These are phyloP conservation scores for Australoheros facetus DNA, from an alignment of 2,797 vertebrate genomes.

Conservation along the genomic window DNA sequence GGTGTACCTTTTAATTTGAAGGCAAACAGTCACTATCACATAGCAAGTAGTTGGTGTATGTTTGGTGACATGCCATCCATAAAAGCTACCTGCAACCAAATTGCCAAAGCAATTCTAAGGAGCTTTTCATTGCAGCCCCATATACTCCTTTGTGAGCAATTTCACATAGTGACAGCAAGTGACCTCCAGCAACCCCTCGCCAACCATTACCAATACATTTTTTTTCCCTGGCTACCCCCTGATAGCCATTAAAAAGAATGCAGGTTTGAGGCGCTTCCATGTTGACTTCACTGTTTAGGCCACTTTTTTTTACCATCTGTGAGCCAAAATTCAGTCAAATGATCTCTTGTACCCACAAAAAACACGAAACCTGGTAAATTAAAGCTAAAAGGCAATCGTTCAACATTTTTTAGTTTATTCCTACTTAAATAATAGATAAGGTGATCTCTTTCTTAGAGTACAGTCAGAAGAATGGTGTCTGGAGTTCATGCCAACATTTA, in stretches of 20 bases:
- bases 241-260: background rate
- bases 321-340: background rate
- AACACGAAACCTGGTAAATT: background rate
- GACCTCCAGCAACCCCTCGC: background rate
- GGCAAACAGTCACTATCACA: too few relatives aligned
- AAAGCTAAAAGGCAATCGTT: background rate
- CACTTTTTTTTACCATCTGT: background rate
- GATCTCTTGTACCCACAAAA: too few relatives aligned
- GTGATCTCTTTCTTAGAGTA: background rate
- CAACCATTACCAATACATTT: background rate
- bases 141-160: too few relatives aligned
- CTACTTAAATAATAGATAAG: background rate
- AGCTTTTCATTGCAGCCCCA: too few relatives aligned
- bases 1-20: too few relatives aligned
- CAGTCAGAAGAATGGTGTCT: background rate
- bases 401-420: slow-evolving; percentile 1
- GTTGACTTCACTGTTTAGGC: background rate
- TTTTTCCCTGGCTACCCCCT: background rate
- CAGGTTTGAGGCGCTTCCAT: background rate
- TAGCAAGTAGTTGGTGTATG: too few relatives aligned
- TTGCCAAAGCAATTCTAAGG: too few relatives aligned
- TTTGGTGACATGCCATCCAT: too few relatives aligned
- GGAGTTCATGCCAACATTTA: background rate
- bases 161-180: too few relatives aligned
- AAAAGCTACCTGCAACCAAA: too few relatives aligned